Conservation (phyloP, 92 coral and sea anemone genomes). For the Phenganax subtilis region DNA sequence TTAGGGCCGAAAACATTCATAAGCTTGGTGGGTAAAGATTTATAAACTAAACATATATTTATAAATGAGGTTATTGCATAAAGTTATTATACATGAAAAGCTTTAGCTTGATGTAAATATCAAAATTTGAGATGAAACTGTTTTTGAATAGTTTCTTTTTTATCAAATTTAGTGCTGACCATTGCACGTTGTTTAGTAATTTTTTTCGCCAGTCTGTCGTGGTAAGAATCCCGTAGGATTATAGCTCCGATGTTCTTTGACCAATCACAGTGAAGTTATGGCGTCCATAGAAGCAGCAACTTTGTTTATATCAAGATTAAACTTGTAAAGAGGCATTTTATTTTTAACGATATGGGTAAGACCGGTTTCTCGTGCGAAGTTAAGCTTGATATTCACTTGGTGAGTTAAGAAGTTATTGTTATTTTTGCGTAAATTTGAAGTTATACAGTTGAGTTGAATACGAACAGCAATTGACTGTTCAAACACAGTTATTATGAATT, state of each 20-base stretch:
- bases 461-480: neutral
- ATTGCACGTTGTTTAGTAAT: no score
- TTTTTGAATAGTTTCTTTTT: no score
- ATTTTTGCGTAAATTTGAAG: neutral
- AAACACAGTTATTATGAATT: conserved; percentile 9
- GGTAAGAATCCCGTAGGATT: neutral
- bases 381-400: conserved; percentile 84
- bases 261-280: conserved; percentile 34
- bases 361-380: conserved; percentile 81
- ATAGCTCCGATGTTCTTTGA: neutral
- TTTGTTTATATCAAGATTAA: neutral
- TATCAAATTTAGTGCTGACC: no score
- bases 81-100: no score
- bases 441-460: no score
- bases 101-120: no score
- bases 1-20: no score
- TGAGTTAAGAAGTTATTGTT: conserved; percentile 36
- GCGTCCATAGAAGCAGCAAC: conserved; percentile 38
- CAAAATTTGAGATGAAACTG: no score
- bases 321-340: neutral
- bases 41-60: no score
- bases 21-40: no score
- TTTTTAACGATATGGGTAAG: conserved; percentile 58
- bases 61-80: no score
- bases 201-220: no score